Percentiles rank a stretch among this genome's conserved stretches.
Evolutionary conservation across 2,113 vertebrate species (phyloP).

Genomic region (Setophaga petechia): DNA sequence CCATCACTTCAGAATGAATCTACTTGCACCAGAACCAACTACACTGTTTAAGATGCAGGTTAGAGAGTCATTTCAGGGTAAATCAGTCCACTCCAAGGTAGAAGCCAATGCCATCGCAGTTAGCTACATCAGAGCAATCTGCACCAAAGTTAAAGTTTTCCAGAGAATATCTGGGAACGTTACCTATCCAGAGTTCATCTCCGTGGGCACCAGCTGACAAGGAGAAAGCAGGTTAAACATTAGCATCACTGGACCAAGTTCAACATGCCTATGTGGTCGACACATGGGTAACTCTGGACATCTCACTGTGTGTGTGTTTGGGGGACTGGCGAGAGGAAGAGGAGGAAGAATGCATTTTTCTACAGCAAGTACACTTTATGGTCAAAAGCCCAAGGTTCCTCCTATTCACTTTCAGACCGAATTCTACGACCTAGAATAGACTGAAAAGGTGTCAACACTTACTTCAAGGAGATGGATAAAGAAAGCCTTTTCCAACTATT

Average conservation of each 20-base stretch:
- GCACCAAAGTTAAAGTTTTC: constrained; percentile 51
- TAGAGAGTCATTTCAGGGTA: constrained; percentile 57
- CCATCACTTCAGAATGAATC: constrained; percentile 38
- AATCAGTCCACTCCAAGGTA: constrained; percentile 51
- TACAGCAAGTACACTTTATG: background rate
- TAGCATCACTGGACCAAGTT: constrained; percentile 17
- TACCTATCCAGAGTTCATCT: constrained; percentile 48
- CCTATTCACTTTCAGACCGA: background rate
- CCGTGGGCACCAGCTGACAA: constrained; percentile 39
- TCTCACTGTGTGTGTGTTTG: background rate
- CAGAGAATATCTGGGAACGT: constrained; percentile 57
- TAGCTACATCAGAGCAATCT: constrained; percentile 41
- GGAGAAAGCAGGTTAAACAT: constrained; percentile 24
- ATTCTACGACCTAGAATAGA: constrained; percentile 3
- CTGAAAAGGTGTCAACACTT: background rate
- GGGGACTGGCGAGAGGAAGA: background rate
- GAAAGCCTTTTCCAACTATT: background rate
- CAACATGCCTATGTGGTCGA: background rate
- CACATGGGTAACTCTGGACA: background rate
- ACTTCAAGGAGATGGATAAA: background rate
- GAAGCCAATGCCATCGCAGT: constrained; percentile 30
- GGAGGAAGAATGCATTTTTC: background rate
- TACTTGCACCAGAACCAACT: constrained; percentile 10
- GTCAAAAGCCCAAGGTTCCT: constrained; percentile 17
- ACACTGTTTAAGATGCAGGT: background rate